Evolutionary conservation across 2,113 vertebrate species (phyloP), one percentile per base, ranked within the genome.

Genomic region (Irena cyanogastra): DNA sequence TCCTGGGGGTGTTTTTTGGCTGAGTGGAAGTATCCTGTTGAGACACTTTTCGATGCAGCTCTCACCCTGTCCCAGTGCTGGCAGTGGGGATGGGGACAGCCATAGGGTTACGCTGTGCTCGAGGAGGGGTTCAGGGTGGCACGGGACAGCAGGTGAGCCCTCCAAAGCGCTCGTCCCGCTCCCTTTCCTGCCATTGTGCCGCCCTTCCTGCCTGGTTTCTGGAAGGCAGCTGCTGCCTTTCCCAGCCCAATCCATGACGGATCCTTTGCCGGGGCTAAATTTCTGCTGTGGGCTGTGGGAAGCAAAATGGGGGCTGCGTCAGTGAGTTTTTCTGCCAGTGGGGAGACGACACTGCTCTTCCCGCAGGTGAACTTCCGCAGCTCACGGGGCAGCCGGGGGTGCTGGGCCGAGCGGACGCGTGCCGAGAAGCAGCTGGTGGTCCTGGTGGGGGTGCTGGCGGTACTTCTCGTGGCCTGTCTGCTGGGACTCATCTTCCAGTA

Each of bases 401-500:
- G 99, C 95, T 99, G 99, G 99, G 89, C 97, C 0, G 91, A 97
- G 26, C 96, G 98, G 96, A 98, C 98, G 0, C 97, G 53, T 1
- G 13, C 90, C 0, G 99, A 99, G 98, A 98, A 97, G 95, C 97
- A 93, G 86, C 98, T 99, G 20, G 57, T 98, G 89, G 90, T 98
- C 23, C 37, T 98, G 65, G 96, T 98, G 90, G 98, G 88, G 2
- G 23, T 98, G 17, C 94, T 99, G 76, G 97, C 74, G 0, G 71
- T 95, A 1, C 97, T 98, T 52, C 90, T 99, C 52, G 90, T 98
- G 19, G 95, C 98, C 6, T 98, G 98, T 45, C 75, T 99, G 81
- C 94, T 98, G 61, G 97, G 97, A 0, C 96, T 99, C 37, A 92
- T 98, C 35, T 70, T 99, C 84, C 99, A 99, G 97, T 99, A 99